Base-by-base conservation (phyloP, 2,113 vertebrate genomes). In the Neodon shergylaensis region DNA sequence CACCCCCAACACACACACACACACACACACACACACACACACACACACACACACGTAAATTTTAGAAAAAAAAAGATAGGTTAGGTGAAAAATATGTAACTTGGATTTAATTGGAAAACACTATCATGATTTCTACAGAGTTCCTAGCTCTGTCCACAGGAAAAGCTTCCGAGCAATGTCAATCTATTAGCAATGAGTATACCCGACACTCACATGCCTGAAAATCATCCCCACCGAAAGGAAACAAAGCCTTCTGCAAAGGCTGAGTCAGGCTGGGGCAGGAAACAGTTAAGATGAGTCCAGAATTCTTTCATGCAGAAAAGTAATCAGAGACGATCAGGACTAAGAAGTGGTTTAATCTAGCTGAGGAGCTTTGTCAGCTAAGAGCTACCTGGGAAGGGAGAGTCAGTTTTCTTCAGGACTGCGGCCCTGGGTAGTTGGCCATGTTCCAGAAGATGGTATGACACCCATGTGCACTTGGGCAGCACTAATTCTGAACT, bases 61-160 rank as follows among this genome's bases (percentile, higher is more conserved):
- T 65, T 86, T 47, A 68, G 42, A 42, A 26, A 49, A 68, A 68
- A 68, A 68, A 85, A 68, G 28, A 68, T 42, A 47, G 31, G 83
- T 66, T 78, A 93, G 74, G 12, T 89, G 52, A 95, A 92, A 95
- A 95, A 74, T 49, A 68, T 73, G 4, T 54, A 58, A 26, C 42
- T 94, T 73, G 66, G 90, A 63, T 66, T 79, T 77, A 94, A 86
- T 33, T 42, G 33, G 33, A 65, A 95, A 94, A 42, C 52, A 84
- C 76, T 44, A 87, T 28, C 36, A 82, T 52, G 36, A 96, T 77
- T 3, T 76, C 88, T 88, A 74, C 8, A 63, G 10, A 90, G 52
- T 89, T 91, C 68, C 44, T 73, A 95, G 77, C 33, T 92, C 39
- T 70, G 28, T 77, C 9, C 36, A 58, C 47, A 85, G 5, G 88